Evolutionary conservation across 2,797 vertebrate species (phyloP), one percentile per base, ranked within the genome.

Genomic region (Hafferia zeledoni): DNA sequence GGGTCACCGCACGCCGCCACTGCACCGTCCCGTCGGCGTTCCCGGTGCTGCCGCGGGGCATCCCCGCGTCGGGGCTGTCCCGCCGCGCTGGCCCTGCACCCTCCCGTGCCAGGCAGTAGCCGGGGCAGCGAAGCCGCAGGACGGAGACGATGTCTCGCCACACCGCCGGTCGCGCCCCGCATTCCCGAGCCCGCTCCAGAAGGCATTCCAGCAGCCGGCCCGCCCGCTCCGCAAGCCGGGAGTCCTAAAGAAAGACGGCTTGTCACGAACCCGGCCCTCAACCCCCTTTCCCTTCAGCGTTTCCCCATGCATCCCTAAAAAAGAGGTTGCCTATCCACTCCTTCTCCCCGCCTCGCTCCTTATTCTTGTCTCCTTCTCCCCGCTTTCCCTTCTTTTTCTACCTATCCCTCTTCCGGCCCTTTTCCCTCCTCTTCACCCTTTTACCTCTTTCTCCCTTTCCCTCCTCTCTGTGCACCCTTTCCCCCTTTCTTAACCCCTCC

Each of bases 181-280:
- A 91, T 31, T 17, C 90, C 63, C 24, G 12, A 13, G 68, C 74
- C 37, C 90, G 24, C 31, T 80, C 74, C 59, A 91, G 46, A 10
- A 67, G 28, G 43, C 94, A 94, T 55, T 72, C 59, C 82, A 94
- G 65, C 37, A 95, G 65, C 43, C 93, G 60, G 7, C 69, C 60
- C 47, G 64, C 90, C 60, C 87, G 47, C 43, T 77, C 74, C 56
- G 43, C 39, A 19, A 52, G 69, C 31, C 47, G 33, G 39, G 43
- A 77, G 9, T 39, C 72, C 94, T 93, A 68, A 37, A 35, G 44
- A 17, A 22, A 72, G 25, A 59, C 13, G 16, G 27, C 19, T 5
- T 7, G 35, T 90, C 68, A 90, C 31, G 30, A 13, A 11, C 4
- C 57, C 20, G 25, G 8, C 16, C 3, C 43, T 24, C 30, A 25